Conservation (phyloP, 1,140 invertebrate species). For the Lepidostoma basale region DNA sequence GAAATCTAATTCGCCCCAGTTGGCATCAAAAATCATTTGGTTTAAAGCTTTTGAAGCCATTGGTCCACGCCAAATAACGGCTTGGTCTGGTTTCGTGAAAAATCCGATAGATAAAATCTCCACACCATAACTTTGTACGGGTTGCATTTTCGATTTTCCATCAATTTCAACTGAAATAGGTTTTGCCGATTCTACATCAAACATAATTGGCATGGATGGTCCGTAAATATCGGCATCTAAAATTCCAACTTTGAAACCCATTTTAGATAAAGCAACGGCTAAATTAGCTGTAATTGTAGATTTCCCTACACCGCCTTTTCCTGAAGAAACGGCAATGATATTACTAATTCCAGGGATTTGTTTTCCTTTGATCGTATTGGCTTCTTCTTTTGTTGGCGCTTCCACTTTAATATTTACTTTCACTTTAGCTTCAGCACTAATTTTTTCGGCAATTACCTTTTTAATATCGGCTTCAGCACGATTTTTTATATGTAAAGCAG, state of each 20-base stretch:
- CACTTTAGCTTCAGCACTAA: too few species aligned
- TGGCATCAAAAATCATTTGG: not conserved
- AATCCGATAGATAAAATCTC: not conserved
- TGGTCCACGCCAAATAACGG: not conserved
- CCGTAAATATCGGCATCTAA: not conserved
- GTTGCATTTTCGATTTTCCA: too few species aligned
- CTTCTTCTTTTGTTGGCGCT: too few species aligned
- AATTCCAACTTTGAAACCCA: not conserved
- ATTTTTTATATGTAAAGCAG: too few species aligned
- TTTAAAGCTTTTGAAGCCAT: not conserved
- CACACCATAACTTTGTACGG: not conserved
- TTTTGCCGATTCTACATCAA: not conserved
- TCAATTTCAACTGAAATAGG: not conserved
- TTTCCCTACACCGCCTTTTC: not conserved
- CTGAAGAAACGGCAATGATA: not conserved
- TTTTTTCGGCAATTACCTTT: too few species aligned
- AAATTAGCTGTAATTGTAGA: not conserved
- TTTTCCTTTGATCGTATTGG: too few species aligned
- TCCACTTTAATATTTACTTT: too few species aligned
- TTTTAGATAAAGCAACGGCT: not conserved
- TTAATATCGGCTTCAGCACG: too few species aligned
- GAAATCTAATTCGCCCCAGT: not conserved
- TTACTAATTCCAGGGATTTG: not conserved
- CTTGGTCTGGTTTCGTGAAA: not conserved
- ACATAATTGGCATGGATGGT: not conserved